phyloP scores from a whole-genome alignment of 2,888 invertebrate genomes.

The Agriopis leucophaearia region DNA sequence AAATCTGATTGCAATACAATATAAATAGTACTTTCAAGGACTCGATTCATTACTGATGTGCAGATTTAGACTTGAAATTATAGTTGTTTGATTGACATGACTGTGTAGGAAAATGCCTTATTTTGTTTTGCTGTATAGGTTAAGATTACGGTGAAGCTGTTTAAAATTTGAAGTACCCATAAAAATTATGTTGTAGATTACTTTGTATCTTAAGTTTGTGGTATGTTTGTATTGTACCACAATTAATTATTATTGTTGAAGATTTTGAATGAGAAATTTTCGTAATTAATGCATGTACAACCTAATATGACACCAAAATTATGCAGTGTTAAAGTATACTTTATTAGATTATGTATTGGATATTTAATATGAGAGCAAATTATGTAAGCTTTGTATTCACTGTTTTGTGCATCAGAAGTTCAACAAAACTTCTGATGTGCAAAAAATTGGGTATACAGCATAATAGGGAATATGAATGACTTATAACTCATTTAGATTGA shows the following conservation, averaged over 20 bases:
- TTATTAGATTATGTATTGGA: constrained; percentile 18
- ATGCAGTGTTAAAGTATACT: constrained; percentile 31
- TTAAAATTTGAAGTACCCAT: constrained; percentile 41
- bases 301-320: constrained; percentile 46
- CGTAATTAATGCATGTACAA: constrained; percentile 33
- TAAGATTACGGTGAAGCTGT: constrained; percentile 75
- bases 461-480: background rate
- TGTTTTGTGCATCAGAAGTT: constrained; percentile 39
- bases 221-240: constrained; percentile 18
- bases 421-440: constrained; percentile 32
- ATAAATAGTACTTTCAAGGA: constrained; percentile 60
- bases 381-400: constrained; percentile 39
- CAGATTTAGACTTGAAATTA: constrained; percentile 63
- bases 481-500: too few relatives aligned
- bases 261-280: constrained; percentile 39
- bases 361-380: constrained; percentile 32
- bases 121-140: constrained; percentile 80
- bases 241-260: constrained; percentile 17
- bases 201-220: constrained; percentile 2
- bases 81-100: constrained; percentile 64
- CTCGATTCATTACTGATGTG: constrained; percentile 62
- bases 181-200: constrained; percentile 54
- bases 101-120: constrained; percentile 79
- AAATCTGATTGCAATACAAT: constrained; percentile 56
- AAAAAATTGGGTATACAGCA: constrained; percentile 31